These are phyloP conservation scores for Acleris sparsana DNA, from an alignment of 2,888 invertebrate species.

Conservation along the genomic window DNA sequence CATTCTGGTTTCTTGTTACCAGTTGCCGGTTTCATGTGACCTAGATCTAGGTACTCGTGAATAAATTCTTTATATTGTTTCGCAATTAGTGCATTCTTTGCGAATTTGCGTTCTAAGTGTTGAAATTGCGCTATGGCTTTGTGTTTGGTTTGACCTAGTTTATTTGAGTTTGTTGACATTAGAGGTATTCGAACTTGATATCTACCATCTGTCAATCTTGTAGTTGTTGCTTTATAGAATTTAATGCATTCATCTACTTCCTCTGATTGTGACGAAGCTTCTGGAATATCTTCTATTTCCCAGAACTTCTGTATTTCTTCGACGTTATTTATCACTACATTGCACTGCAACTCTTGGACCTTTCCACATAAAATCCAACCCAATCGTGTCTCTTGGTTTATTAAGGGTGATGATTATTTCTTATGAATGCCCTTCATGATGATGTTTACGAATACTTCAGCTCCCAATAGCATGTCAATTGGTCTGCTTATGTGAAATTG, in stretches of 20 bases:
- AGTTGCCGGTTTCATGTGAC: slow-evolving; percentile 35
- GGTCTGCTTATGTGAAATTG: not conserved
- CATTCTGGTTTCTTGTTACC: not conserved
- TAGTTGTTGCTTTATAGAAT: too few species aligned
- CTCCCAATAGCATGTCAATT: slow-evolving; percentile 24
- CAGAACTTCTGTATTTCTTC: slow-evolving; percentile 5
- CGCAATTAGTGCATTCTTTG: slow-evolving; percentile 23
- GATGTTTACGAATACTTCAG: slow-evolving; percentile 17
- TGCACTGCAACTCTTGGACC: not conserved
- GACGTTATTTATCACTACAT: not conserved
- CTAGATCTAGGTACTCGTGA: slow-evolving; percentile 31
- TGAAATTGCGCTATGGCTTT: slow-evolving; percentile 41
- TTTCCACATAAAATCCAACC: slow-evolving; percentile 38
- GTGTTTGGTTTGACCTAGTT: slow-evolving; percentile 39
- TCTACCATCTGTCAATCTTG: too few species aligned
- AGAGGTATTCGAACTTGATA: slow-evolving; percentile 29
- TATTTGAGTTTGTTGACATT: slow-evolving; percentile 18
- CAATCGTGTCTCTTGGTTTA: slow-evolving; percentile 31
- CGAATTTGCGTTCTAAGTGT: slow-evolving; percentile 35
- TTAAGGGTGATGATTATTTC: not conserved
- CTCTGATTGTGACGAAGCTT: too few species aligned
- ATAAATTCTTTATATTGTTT: slow-evolving; percentile 38
- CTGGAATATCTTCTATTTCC: not conserved
- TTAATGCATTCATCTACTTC: too few species aligned
- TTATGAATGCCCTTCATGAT: slow-evolving; percentile 14